Evolutionary conservation across 2,888 invertebrate species (phyloP).

Genomic region (Helicoverpa assulta): DNA sequence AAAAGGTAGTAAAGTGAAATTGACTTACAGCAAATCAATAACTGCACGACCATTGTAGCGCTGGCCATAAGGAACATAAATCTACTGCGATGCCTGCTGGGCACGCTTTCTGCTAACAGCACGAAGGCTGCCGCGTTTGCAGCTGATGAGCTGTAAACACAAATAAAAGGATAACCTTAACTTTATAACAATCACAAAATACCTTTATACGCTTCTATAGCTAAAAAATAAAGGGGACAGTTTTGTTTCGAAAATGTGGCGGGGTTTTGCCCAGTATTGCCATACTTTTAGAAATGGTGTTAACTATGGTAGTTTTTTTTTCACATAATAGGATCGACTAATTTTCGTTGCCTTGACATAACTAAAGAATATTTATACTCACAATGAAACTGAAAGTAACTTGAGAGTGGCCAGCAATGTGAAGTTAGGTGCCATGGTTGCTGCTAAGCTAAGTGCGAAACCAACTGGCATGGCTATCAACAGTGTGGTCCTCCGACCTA

Average conservation of each 20-base stretch:
- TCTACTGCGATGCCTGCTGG: conserved; percentile 72
- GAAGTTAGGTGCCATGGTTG: conserved; percentile 78
- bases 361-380: conserved; percentile 59
- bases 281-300: not conserved
- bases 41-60: conserved; percentile 78
- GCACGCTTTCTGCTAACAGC: conserved; percentile 79
- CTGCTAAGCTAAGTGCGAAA: conserved; percentile 71
- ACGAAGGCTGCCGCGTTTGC: conserved; percentile 84
- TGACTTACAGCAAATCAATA: conserved; percentile 76
- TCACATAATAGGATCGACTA: not conserved
- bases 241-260: too few relatives aligned
- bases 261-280: not conserved
- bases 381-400: conserved; percentile 81
- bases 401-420: conserved; percentile 73
- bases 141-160: conserved; percentile 76
- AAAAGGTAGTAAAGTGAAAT: not conserved
- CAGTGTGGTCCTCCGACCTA: conserved; percentile 77
- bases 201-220: too few relatives aligned
- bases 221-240: too few relatives aligned
- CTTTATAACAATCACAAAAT: too few relatives aligned
- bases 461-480: conserved; percentile 81
- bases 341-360: not conserved
- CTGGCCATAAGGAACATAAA: conserved; percentile 84
- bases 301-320: not conserved
- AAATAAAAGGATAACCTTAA: not conserved